These are phyloP conservation scores for Thereva unica DNA, from an alignment of 2,888 invertebrate genomes.

Conservation along the genomic window DNA sequence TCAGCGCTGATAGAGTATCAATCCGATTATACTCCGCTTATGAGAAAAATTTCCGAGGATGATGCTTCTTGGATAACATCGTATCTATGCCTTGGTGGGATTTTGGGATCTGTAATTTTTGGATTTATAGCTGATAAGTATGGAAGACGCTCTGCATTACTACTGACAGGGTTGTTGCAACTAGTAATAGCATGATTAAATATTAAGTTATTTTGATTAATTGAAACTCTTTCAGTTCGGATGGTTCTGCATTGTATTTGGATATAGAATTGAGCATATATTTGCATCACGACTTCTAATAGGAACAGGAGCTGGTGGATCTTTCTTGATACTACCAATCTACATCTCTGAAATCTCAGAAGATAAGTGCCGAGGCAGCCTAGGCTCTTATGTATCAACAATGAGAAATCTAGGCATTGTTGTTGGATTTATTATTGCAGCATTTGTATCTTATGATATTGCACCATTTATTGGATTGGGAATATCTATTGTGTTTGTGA, in stretches of 20 bases:
- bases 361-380: constrained; percentile 38
- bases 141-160: constrained; percentile 50
- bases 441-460: constrained; percentile 46
- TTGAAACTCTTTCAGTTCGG: constrained; percentile 45
- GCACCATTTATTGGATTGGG: constrained; percentile 48
- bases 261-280: constrained; percentile 51
- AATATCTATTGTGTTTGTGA: constrained; percentile 48
- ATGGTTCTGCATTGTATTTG: constrained; percentile 53
- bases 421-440: constrained; percentile 48
- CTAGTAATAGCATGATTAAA: constrained; percentile 47
- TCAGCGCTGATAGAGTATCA: constrained; percentile 50
- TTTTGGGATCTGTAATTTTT: constrained; percentile 49
- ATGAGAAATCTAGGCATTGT: constrained; percentile 51
- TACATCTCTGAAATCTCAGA: constrained; percentile 52
- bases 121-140: constrained; percentile 49
- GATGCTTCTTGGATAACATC: constrained; percentile 49
- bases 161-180: constrained; percentile 51
- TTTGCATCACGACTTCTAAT: constrained; percentile 51
- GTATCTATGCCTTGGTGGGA: constrained; percentile 50
- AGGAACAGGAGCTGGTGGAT: constrained; percentile 51
- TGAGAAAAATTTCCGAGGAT: constrained; percentile 45
- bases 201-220: not conserved
- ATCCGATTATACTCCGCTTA: constrained; percentile 47
- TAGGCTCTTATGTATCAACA: constrained; percentile 48
- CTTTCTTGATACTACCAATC: constrained; percentile 50